Conservation (phyloP, 2,113 vertebrate species). For the Gambusia affinis region DNA sequence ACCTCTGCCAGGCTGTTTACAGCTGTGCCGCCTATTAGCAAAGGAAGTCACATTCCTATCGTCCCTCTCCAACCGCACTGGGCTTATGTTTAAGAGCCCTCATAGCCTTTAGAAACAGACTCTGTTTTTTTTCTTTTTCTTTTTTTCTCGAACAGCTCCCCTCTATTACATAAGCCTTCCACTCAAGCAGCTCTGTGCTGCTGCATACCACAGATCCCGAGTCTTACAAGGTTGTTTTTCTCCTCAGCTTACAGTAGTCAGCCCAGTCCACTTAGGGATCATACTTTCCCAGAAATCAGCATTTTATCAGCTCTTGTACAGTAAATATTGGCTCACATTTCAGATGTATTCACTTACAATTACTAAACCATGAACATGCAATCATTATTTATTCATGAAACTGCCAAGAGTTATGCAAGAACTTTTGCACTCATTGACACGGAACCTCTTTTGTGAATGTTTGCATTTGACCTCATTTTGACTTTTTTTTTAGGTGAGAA, state of each 20-base stretch:
- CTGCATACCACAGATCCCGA: constrained; percentile 49
- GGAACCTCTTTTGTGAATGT: background rate
- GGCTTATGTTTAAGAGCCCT: constrained; percentile 55
- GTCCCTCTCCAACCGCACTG: constrained; percentile 50
- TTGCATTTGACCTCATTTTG: background rate
- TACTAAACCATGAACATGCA: background rate
- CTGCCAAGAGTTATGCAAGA: background rate
- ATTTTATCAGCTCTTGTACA: background rate
- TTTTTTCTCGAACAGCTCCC: constrained; percentile 28
- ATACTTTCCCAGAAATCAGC: background rate
- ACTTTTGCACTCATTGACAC: background rate
- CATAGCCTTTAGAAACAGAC: constrained; percentile 41
- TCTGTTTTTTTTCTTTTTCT: constrained; percentile 25
- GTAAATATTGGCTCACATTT: constrained; percentile 7
- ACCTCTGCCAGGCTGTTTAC: constrained; percentile 59
- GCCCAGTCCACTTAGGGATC: constrained; percentile 32
- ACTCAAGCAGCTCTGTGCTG: constrained; percentile 36
- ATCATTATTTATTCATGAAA: background rate
- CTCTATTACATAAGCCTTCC: constrained; percentile 60
- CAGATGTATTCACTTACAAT: background rate
- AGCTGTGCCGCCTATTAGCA: constrained; percentile 59
- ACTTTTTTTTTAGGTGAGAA: constrained; percentile 87
- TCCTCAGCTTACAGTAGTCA: constrained; percentile 26
- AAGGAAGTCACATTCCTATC: constrained; percentile 63
- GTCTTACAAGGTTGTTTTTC: constrained; percentile 55